These are phyloP conservation scores for Dicrurus megarhynchus DNA, from an alignment of 2,113 vertebrate genomes.

Conservation along the genomic window DNA sequence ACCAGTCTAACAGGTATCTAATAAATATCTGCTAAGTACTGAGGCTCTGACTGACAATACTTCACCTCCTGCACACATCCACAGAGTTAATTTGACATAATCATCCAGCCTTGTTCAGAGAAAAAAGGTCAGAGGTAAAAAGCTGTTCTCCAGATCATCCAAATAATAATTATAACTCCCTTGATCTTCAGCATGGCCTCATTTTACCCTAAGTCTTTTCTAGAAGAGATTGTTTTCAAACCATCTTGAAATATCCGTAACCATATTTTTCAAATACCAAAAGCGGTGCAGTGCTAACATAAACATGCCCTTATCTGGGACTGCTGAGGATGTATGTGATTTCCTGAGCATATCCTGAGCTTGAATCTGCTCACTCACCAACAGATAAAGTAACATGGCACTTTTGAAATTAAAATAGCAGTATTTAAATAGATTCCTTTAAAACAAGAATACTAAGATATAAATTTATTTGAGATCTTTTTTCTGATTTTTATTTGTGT, in stretches of 20 bases:
- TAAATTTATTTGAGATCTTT: neutral
- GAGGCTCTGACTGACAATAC: neutral
- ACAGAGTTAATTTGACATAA: neutral
- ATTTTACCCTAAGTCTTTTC: neutral
- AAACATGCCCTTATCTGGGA: conserved; percentile 31
- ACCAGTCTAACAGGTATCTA: neutral
- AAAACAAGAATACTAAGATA: neutral
- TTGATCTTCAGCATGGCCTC: neutral
- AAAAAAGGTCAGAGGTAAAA: neutral
- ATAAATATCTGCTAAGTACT: neutral
- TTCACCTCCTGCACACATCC: neutral
- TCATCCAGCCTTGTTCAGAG: neutral
- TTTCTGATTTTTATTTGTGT: neutral
- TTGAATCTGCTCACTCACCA: neutral
- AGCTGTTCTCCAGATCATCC: neutral
- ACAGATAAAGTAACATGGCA: neutral
- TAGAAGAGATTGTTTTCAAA: neutral
- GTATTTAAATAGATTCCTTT: neutral
- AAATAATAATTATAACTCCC: neutral
- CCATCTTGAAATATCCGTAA: neutral
- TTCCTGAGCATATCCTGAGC: conserved; percentile 46
- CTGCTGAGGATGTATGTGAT: conserved; percentile 3
- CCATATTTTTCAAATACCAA: neutral
- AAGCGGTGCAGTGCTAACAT: neutral
- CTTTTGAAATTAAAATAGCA: neutral